Evolutionary conservation across 2,113 vertebrate species (phyloP).

Genomic region (Hippocampus zosterae): DNA sequence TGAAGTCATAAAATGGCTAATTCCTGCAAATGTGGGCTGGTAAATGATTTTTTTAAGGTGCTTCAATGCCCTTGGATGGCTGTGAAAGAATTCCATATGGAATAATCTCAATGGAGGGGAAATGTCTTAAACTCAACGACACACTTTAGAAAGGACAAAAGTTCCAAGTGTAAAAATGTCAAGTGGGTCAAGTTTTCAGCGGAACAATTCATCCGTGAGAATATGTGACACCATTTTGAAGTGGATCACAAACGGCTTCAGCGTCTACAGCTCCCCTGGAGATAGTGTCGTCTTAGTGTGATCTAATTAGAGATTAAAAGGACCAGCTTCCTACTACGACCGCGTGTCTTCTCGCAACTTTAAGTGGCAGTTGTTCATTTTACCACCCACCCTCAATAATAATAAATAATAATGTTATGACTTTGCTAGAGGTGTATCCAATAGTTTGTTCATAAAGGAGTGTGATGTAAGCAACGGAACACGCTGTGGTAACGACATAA

Average conservation of each 20-base stretch:
- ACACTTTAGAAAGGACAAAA: neutral
- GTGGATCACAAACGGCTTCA: slow-evolving; percentile 36
- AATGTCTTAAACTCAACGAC: neutral
- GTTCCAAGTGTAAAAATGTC: slow-evolving; percentile 11
- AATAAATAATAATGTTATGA: slow-evolving; percentile 1
- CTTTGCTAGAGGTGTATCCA: slow-evolving; percentile 25
- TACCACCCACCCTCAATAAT: neutral
- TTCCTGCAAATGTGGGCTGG: slow-evolving; percentile 11
- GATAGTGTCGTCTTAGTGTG: slow-evolving; percentile 33
- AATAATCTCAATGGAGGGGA: neutral
- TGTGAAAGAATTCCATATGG: slow-evolving; percentile 2
- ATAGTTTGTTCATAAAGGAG: slow-evolving; percentile 26
- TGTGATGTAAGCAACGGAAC: slow-evolving; percentile 12
- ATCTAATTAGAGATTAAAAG: slow-evolving; percentile 59
- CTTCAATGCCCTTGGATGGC: neutral
- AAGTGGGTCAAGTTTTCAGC: slow-evolving; percentile 20
- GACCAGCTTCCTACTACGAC: slow-evolving; percentile 24
- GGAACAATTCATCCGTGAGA: slow-evolving; percentile 15
- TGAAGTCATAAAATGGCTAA: slow-evolving; percentile 18
- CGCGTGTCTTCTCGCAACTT: slow-evolving; percentile 30
- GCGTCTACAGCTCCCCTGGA: slow-evolving; percentile 30
- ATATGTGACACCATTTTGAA: slow-evolving; percentile 43
- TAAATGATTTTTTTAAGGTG: neutral
- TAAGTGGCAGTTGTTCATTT: slow-evolving; percentile 8
- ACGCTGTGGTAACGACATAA: slow-evolving; percentile 41